Evolutionary conservation across 2,113 vertebrate species (phyloP).

Genomic region (Pangasianodon hypophthalmus): DNA sequence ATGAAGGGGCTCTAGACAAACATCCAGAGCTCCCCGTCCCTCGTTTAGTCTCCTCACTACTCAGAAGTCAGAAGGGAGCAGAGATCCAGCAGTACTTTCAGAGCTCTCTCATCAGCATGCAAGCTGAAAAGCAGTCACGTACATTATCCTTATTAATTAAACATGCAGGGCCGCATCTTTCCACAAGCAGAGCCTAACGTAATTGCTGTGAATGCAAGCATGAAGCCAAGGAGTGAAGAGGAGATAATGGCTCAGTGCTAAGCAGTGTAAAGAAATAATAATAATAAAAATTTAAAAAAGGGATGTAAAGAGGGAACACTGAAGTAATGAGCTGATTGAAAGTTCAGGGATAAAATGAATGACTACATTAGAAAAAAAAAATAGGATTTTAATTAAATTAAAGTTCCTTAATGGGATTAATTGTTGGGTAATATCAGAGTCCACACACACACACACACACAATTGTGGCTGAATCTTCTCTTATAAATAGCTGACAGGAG

Average conservation of each 20-base stretch:
- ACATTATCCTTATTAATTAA: constrained; percentile 75
- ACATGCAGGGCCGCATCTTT: constrained; percentile 75
- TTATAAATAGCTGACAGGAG: constrained; percentile 15
- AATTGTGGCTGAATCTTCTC: background rate
- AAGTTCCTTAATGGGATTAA: constrained; percentile 5
- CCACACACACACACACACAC: background rate
- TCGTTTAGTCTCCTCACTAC: background rate
- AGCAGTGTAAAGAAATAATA: constrained; percentile 61
- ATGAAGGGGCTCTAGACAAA: background rate
- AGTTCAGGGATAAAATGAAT: constrained; percentile 15
- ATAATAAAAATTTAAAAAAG: constrained; percentile 52
- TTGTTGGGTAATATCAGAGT: background rate
- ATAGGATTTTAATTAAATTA: constrained; percentile 19
- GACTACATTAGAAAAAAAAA: background rate
- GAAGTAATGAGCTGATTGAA: constrained; percentile 54
- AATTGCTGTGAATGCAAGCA: constrained; percentile 80
- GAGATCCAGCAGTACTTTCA: background rate
- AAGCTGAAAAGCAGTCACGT: constrained; percentile 59
- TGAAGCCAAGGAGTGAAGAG: constrained; percentile 70
- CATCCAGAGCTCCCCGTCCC: background rate
- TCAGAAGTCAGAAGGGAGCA: background rate
- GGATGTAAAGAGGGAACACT: constrained; percentile 59
- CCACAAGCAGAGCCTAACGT: constrained; percentile 68
- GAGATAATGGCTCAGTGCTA: constrained; percentile 60
- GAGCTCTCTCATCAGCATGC: constrained; percentile 65